Evolutionary conservation across 2,888 invertebrate genomes (phyloP).

Genomic region (Dromius quadrimaculatus): DNA sequence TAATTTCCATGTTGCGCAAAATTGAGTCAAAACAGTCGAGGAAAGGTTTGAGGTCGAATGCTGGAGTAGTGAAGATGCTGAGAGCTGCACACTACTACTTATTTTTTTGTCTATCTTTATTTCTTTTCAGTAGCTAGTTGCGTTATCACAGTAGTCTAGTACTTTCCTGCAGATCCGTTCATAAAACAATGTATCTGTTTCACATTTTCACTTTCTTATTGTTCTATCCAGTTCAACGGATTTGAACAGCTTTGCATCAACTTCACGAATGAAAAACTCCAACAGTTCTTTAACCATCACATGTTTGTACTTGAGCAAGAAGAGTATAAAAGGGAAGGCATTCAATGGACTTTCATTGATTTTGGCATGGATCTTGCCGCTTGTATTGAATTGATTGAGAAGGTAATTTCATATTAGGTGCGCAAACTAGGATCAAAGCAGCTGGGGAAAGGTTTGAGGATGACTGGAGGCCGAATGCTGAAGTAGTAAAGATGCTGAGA

Average conservation of each 20-base stretch:
- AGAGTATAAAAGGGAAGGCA: slow-evolving; percentile 94
- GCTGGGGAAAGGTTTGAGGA: slow-evolving; percentile 23
- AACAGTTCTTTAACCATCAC: slow-evolving; percentile 99
- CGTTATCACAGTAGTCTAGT: not conserved
- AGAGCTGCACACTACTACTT: not conserved
- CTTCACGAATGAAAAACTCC: slow-evolving; percentile 97
- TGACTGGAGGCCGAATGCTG: too few species aligned
- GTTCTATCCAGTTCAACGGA: slow-evolving; percentile 82
- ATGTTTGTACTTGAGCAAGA: slow-evolving; percentile 99
- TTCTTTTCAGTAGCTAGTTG: not conserved
- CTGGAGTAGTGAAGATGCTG: too few species aligned
- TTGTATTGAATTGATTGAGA: slow-evolving; percentile 96
- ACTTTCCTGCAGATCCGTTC: slow-evolving; percentile 27
- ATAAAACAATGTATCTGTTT: slow-evolving; percentile 61
- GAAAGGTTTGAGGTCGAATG: not conserved
- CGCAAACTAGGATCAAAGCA: slow-evolving; percentile 10
- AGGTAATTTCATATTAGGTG: slow-evolving; percentile 73
- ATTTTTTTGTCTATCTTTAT: not conserved
- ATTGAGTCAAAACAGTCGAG: not conserved
- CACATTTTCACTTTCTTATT: slow-evolving; percentile 61
- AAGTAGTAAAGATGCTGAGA: too few species aligned
- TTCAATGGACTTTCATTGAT: slow-evolving; percentile 96
- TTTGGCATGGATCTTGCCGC: slow-evolving; percentile 97
- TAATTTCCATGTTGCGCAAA: slow-evolving; percentile 63
- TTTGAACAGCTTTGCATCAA: slow-evolving; percentile 99